Evolutionary conservation across 2,888 invertebrate genomes (phyloP).

Genomic region (Carabus problematicus): DNA sequence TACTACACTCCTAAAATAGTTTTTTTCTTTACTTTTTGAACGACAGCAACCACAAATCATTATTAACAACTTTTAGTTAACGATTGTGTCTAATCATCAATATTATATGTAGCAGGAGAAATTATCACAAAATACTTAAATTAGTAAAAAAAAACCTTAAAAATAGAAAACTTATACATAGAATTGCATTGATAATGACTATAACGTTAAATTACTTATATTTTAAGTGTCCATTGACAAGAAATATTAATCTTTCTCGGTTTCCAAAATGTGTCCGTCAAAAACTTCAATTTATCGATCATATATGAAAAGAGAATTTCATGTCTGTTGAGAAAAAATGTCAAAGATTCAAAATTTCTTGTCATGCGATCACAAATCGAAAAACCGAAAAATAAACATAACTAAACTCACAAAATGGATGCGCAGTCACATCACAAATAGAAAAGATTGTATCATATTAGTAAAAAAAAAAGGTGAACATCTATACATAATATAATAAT

Average conservation of each 20-base stretch:
- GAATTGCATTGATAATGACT: slow-evolving; percentile 52
- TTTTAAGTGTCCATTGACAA: slow-evolving; percentile 3
- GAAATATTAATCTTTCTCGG: too few species aligned
- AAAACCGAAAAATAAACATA: slow-evolving; percentile 20
- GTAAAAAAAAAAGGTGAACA: slow-evolving; percentile 15
- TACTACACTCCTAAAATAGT: neutral
- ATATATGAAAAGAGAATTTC: too few species aligned
- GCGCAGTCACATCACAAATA: slow-evolving; percentile 24
- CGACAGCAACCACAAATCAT: neutral
- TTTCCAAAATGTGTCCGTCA: too few species aligned
- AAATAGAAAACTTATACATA: slow-evolving; percentile 24
- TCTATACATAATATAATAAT: slow-evolving; percentile 3
- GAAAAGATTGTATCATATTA: slow-evolving; percentile 24
- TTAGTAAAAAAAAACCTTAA: slow-evolving; percentile 35
- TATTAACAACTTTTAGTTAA: neutral
- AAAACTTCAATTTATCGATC: too few species aligned
- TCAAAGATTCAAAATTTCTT: too few species aligned
- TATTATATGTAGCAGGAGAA: neutral
- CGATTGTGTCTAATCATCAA: neutral
- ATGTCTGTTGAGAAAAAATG: too few species aligned
- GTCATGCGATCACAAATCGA: slow-evolving; percentile 24
- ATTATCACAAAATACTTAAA: slow-evolving; percentile 39
- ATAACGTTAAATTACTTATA: slow-evolving; percentile 44
- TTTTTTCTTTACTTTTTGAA: neutral
- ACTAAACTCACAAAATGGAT: slow-evolving; percentile 22